Evolutionary conservation across 2,113 vertebrate genomes (phyloP).

Genomic region (Benthochromis sp.): DNA sequence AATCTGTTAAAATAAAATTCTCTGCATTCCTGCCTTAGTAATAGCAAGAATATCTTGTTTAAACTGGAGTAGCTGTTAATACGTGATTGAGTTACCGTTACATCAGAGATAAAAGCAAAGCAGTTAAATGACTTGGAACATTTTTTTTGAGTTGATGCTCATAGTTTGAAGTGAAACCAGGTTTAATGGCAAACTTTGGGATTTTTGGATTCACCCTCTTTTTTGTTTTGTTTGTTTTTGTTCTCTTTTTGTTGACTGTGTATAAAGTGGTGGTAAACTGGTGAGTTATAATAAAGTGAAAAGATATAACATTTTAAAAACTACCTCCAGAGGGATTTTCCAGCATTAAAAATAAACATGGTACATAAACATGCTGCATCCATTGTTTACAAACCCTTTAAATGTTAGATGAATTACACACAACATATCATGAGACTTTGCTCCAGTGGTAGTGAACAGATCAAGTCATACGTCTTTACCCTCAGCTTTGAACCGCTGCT

Average conservation of each 20-base stretch:
- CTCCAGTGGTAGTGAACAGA: not conserved
- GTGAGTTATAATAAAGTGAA: not conserved
- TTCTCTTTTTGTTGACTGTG: fast-evolving
- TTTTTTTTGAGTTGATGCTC: not conserved
- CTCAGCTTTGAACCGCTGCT: not conserved
- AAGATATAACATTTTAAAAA: not conserved
- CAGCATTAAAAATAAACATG: not conserved
- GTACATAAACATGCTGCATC: not conserved
- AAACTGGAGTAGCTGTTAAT: not conserved
- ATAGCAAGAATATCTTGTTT: not conserved
- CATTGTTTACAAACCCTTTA: not conserved
- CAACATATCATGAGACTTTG: not conserved
- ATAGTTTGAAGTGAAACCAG: not conserved
- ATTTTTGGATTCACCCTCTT: not conserved
- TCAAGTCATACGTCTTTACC: not conserved
- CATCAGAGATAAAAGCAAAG: not conserved
- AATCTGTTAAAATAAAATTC: not conserved
- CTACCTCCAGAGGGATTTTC: not conserved
- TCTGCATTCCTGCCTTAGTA: not conserved
- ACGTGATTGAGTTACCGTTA: not conserved
- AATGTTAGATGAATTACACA: not conserved
- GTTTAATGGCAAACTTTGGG: not conserved
- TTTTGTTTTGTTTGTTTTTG: not conserved
- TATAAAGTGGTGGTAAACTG: not conserved
- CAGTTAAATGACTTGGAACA: not conserved